Evolutionary conservation across 2,797 vertebrate species (phyloP), one percentile per base, ranked within the genome.

Genomic region (Typhlichthys subterraneus): DNA sequence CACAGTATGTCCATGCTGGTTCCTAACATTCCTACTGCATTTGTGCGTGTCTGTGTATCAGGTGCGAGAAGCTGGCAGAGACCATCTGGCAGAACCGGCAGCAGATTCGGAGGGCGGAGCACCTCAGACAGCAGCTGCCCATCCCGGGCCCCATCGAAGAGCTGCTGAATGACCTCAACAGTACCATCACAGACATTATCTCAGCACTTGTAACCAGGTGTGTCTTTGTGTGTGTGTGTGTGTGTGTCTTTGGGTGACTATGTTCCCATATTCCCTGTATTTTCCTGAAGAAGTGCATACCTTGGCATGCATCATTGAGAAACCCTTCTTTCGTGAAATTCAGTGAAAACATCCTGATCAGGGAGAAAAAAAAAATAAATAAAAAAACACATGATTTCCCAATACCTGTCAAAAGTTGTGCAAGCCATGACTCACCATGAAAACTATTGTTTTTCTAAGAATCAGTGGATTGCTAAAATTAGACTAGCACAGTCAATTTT

Each of bases 61-160:
- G 96, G 96, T 98, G 97, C 61, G 96, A 98, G 91, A 99, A 99
- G 82, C 79, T 92, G 78, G 94, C 95, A 0, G 94, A 96, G 87
- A 95, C 94, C 45, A 97, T 98, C 81, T 98, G 97, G 95, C 95
- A 98, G 88, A 99, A 98, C 88, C 87, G 96, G 66, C 97, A 97
- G 85, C 96, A 96, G 89, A 95, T 96, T 54, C 91, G 95, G 11
- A 88, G 95, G 29, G 96, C 95, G 0, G 95, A 98, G 87, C 97
- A 99, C 80, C 88, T 98, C 13, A 94, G 95, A 67, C 97, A 98
- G 74, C 97, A 98, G 89, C 91, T 97, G 66, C 97, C 97, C 0
- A 97, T 98, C 86, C 94, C 96, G 0, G 97, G 97, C 10, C 95
- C 95, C 0, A 96, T 96, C 33, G 96, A 97, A 77, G 95, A 98